A percentile compares a stretch with the other conserved stretches of the same genome.
Evolutionary conservation across 2,113 vertebrate species (phyloP).

Genomic region (Gavialis gangeticus): DNA sequence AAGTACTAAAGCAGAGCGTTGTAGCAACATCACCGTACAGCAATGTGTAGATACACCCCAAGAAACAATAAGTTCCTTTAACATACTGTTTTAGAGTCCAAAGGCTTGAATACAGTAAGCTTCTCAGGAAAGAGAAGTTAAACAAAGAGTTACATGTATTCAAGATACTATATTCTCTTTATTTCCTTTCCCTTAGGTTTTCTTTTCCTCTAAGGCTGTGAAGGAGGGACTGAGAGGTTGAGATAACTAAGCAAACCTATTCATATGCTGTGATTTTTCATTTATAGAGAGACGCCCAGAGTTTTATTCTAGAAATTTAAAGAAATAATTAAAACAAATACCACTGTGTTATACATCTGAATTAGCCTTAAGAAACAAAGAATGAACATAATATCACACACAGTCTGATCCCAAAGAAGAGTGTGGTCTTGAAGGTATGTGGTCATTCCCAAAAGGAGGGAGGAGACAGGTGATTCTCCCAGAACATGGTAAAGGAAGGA

Average conservation of each 20-base stretch:
- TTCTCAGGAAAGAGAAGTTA: not conserved
- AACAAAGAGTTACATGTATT: not conserved
- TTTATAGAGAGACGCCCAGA: not conserved
- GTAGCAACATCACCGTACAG: too few species aligned
- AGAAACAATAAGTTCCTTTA: not conserved
- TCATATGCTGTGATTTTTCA: not conserved
- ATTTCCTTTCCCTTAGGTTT: not conserved
- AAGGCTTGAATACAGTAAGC: not conserved
- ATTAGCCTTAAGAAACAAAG: constrained; percentile 9
- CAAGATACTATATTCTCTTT: not conserved
- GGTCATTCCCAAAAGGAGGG: not conserved
- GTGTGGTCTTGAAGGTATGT: too few species aligned
- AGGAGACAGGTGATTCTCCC: not conserved
- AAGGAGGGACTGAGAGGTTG: not conserved
- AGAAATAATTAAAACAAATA: not conserved
- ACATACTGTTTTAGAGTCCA: not conserved
- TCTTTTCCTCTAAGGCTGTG: not conserved
- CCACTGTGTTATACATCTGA: not conserved
- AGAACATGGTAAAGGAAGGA: not conserved
- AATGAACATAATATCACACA: not conserved
- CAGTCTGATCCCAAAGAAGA: not conserved
- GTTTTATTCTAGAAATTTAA: constrained; percentile 14
- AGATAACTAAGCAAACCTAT: not conserved
- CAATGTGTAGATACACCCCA: too few species aligned
- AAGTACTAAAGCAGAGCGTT: too few species aligned